Evolutionary conservation across 2,888 invertebrate species (phyloP).

Genomic region (Oligia latruncula): DNA sequence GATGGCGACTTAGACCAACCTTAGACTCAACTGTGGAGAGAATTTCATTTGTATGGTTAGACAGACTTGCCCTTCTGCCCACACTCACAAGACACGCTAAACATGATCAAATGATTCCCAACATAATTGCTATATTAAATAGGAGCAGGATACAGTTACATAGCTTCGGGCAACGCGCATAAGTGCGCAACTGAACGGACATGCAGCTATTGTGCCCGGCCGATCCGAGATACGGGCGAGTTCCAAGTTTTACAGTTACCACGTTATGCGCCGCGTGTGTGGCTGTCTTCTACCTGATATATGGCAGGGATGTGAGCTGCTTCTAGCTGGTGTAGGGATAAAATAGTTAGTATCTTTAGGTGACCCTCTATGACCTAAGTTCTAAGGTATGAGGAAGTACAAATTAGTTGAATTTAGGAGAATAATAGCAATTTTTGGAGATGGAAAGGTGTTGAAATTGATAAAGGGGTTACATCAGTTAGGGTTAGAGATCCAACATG

Average conservation of each 20-base stretch:
- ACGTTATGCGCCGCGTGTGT: conserved; percentile 63
- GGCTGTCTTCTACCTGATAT: conserved; percentile 57
- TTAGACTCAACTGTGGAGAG: background rate
- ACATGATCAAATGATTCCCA: conserved; percentile 51
- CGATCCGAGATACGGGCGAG: conserved; percentile 69
- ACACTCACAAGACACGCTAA: conserved; percentile 19
- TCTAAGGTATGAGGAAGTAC: conserved; percentile 29
- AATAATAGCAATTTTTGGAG: background rate
- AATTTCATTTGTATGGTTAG: background rate
- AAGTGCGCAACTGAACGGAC: conserved; percentile 68
- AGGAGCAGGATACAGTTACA: conserved; percentile 66
- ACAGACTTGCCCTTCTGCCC: conserved; percentile 9
- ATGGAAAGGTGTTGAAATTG: background rate
- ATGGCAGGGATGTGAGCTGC: conserved; percentile 52
- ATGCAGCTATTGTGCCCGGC: conserved; percentile 70
- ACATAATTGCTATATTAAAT: conserved; percentile 65
- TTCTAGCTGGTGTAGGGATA: conserved; percentile 51
- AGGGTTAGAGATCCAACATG: background rate
- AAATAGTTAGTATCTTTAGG: conserved; percentile 39
- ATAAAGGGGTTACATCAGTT: background rate
- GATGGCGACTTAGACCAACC: background rate
- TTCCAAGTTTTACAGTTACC: conserved; percentile 70
- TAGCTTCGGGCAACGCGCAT: conserved; percentile 64
- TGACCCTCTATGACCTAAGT: conserved; percentile 33
- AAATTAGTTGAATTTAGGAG: conserved; percentile 4